Percentiles rank a stretch among this genome's conserved stretches.
Evolutionary conservation across 2,797 vertebrate species (phyloP).

Genomic region (Buphagus erythrorhynchus): DNA sequence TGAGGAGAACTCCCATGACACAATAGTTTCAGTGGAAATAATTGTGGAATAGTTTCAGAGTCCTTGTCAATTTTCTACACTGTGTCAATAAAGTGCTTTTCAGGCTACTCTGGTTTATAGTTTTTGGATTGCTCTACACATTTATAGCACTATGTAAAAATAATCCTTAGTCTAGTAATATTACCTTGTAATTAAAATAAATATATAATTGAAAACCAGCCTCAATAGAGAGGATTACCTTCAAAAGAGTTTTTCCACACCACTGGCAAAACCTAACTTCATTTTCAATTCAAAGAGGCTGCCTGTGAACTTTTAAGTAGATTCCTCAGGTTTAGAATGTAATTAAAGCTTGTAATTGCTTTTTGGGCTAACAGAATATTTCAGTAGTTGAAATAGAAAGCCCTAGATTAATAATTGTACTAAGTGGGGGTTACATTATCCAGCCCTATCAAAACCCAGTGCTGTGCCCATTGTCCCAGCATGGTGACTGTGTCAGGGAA

Average conservation of each 20-base stretch:
- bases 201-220: neutral
- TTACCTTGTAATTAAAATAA: neutral
- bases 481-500: neutral
- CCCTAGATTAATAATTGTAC: neutral
- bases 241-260: neutral
- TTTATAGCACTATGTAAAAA: neutral
- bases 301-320: neutral
- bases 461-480: accelerated
- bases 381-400: neutral
- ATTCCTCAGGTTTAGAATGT: neutral
- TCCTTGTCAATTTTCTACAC: neutral
- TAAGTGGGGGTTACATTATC: neutral
- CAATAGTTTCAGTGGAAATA: neutral
- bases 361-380: neutral
- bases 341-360: neutral
- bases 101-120: neutral
- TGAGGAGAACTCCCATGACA: neutral
- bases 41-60: neutral
- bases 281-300: neutral
- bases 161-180: neutral
- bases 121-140: neutral
- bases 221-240: neutral
- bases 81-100: neutral
- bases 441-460: neutral
- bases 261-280: neutral